Base-by-base conservation (phyloP, 2,888 invertebrate species). In the Drosophila maculinotata region DNA sequence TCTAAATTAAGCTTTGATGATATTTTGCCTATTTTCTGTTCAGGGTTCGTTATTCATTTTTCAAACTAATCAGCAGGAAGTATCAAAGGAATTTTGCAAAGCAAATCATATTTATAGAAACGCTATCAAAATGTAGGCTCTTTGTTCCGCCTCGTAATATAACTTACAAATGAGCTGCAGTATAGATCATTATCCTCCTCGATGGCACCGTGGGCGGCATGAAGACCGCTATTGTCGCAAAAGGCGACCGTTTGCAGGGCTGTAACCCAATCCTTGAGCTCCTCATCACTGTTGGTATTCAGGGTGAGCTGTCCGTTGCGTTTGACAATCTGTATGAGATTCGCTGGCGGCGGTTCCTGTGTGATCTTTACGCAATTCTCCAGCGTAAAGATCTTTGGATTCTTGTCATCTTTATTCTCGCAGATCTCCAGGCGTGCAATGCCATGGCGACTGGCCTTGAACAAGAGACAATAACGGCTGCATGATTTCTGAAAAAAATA, bases 131-230 rank as follows among this genome's bases (percentile, higher is more conserved):
- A n/a, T n/a, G n/a, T n/a, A n/a, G n/a, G n/a, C n/a, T n/a, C n/a
- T n/a, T n/a, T n/a, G n/a, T n/a, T n/a, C n/a, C n/a, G n/a, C n/a
- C n/a, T n/a, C n/a, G n/a, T n/a, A n/a, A n/a, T n/a, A n/a, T n/a
- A 2, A 83, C 86, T 86, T 72, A 95, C 96, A 69, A 89, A 92
- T 60, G 96, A 95, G 35, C 96, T 95, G 89, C 96, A 96, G 89
- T 97, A 97, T n/a, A 97, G 92, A 90, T 97, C 97, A 91, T 97
- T 97, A 84, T 97, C 96, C 92, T 96, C 96, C 92, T 97, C 96
- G 87, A 96, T 95, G 45, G 89, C 90, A 12, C 93, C 93, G 25
- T 89, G 89, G 6, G 89, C 72, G 1, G 79, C 74, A 30, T 83
- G 76, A 10, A 83, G 75, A 17, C 92, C 92, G 26, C 93, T 92